Conservation (phyloP, 2,113 vertebrate genomes). For the Dromas ardeola region DNA sequence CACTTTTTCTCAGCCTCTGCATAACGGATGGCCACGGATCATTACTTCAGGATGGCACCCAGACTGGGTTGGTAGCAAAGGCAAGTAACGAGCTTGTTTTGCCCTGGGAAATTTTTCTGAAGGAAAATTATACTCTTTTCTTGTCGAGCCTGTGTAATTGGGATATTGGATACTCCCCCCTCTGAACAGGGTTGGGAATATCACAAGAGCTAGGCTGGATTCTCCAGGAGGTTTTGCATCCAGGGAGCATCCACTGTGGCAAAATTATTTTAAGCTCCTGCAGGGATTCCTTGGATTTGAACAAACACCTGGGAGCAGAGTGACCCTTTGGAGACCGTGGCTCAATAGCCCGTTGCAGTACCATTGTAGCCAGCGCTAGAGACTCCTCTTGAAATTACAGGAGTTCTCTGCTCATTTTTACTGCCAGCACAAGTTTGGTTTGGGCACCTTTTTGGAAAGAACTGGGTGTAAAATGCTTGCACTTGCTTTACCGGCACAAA, state of each 20-base stretch:
- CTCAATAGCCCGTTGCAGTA: neutral
- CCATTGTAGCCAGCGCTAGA: rapidly evolving
- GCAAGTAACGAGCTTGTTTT: neutral
- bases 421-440: neutral
- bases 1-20: neutral
- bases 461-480: neutral
- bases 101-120: conserved; percentile 8
- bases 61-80: neutral
- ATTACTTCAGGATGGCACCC: neutral
- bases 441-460: neutral
- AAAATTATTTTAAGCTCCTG: neutral
- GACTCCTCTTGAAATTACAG: neutral
- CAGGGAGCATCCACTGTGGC: neutral
- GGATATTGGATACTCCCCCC: rapidly evolving
- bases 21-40: neutral
- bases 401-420: neutral
- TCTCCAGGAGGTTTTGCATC: neutral
- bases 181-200: rapidly evolving
- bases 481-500: neutral
- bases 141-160: neutral
- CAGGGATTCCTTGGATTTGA: neutral
- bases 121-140: neutral
- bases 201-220: neutral
- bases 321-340: neutral
- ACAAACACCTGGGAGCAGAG: neutral